phyloP scores from a whole-genome alignment of 2,888 invertebrate genomes.

The Steinernema hermaphroditum region DNA sequence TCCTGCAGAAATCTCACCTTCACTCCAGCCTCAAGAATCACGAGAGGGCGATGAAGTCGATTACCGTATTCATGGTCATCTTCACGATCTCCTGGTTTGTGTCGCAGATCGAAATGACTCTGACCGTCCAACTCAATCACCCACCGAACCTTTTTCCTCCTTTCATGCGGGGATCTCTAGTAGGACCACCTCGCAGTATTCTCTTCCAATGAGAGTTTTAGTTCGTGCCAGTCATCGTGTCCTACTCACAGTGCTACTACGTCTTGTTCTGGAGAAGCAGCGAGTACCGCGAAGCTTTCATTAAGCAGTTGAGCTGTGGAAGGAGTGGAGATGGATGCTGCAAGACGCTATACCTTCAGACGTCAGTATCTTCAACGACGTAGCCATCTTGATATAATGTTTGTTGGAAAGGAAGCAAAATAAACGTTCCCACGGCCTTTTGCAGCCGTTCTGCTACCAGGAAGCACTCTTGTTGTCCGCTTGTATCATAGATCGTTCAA shows the following conservation, averaged over 20 bases:
- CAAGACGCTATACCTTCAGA: background rate
- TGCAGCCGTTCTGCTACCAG: background rate
- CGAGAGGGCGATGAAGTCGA: conserved; percentile 4
- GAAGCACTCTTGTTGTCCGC: background rate
- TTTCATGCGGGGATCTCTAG: too few relatives aligned
- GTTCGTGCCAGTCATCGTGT: background rate
- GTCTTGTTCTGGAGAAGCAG: background rate
- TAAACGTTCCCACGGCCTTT: background rate
- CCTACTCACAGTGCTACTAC: conserved; percentile 1
- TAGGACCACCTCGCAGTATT: too few relatives aligned
- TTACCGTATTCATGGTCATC: background rate
- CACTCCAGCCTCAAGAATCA: background rate
- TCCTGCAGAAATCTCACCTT: background rate
- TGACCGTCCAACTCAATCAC: too few relatives aligned
- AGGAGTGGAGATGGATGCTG: too few relatives aligned
- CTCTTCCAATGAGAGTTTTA: background rate
- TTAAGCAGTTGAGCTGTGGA: background rate
- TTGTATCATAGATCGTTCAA: background rate
- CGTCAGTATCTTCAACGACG: background rate
- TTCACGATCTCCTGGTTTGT: background rate
- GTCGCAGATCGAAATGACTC: too few relatives aligned
- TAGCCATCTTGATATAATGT: too few relatives aligned
- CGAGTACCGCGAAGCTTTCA: background rate
- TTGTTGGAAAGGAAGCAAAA: background rate
- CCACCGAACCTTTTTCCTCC: too few relatives aligned